phyloP scores from a whole-genome alignment of 1,140 invertebrate genomes.

The Pachyrhynchus sulphureomaculatus region DNA sequence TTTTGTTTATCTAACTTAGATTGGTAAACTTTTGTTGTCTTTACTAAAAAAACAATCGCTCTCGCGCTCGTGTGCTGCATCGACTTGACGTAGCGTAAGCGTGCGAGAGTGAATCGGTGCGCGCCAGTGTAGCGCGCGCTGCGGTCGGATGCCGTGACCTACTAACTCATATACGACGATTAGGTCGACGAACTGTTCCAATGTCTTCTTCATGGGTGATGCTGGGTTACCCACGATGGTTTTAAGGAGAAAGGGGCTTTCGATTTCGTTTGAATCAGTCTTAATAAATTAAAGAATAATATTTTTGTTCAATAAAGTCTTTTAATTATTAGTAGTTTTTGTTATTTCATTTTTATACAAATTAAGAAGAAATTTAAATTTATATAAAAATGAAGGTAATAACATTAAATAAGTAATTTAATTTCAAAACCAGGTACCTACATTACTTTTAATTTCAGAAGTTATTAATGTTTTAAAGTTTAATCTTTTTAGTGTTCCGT shows the following conservation, averaged over 20 bases:
- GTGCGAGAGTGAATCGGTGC: slow-evolving; percentile 14
- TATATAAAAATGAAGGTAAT: too few relatives aligned
- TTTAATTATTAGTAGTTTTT: too few relatives aligned
- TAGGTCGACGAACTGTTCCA: slow-evolving; percentile 42
- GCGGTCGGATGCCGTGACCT: slow-evolving; percentile 40
- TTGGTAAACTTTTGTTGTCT: background rate
- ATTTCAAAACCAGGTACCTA: too few relatives aligned
- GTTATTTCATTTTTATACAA: too few relatives aligned
- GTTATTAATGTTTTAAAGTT: too few relatives aligned
- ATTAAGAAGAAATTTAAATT: too few relatives aligned
- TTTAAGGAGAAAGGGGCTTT: slow-evolving; percentile 28
- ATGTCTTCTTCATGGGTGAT: slow-evolving; percentile 37
- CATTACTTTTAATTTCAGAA: too few relatives aligned
- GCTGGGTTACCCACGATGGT: slow-evolving; percentile 10
- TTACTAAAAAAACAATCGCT: slow-evolving; percentile 16
- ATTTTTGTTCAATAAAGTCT: too few relatives aligned
- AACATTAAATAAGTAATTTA: too few relatives aligned
- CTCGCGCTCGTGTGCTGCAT: slow-evolving; percentile 16
- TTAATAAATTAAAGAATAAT: too few relatives aligned
- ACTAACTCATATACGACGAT: slow-evolving; percentile 49
- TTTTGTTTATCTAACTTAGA: slow-evolving; percentile 5
- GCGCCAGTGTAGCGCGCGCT: slow-evolving; percentile 30
- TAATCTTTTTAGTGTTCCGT: too few relatives aligned
- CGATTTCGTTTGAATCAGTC: slow-evolving; percentile 10
- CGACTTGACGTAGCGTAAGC: slow-evolving; percentile 3